These are phyloP conservation scores for Poeciliopsis occidentalis DNA, from an alignment of 2,113 vertebrate genomes.

Conservation along the genomic window DNA sequence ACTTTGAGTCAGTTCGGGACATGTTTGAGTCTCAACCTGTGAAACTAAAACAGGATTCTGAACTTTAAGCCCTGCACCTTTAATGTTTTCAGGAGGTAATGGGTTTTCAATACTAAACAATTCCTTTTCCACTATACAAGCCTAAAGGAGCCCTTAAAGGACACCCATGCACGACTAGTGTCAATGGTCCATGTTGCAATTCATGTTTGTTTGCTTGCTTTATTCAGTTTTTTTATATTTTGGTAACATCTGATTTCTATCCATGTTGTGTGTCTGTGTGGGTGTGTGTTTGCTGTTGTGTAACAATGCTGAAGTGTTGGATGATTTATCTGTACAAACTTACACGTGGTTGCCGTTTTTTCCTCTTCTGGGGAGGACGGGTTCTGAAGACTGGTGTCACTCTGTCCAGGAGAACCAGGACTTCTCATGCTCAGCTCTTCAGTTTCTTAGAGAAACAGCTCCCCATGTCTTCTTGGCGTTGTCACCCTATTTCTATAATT, in stretches of 20 bases:
- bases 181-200: conserved; percentile 82
- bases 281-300: conserved; percentile 9
- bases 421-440: conserved; percentile 1
- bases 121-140: conserved; percentile 22
- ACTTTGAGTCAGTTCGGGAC: neutral
- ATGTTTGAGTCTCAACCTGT: neutral
- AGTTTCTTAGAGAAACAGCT: conserved; percentile 43
- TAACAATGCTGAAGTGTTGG: conserved; percentile 18
- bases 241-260: conserved; percentile 54
- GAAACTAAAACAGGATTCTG: neutral
- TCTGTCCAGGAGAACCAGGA: conserved; percentile 1
- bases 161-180: conserved; percentile 69
- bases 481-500: conserved; percentile 7
- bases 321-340: conserved; percentile 28
- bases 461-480: neutral
- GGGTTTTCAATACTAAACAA: conserved; percentile 3
- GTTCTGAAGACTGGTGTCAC: conserved; percentile 17
- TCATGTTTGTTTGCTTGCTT: conserved; percentile 64
- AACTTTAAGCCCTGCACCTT: neutral
- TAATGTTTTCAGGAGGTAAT: neutral
- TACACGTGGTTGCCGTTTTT: conserved; percentile 41
- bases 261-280: conserved; percentile 29
- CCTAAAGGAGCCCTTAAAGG: conserved; percentile 11
- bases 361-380: conserved; percentile 57
- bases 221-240: conserved; percentile 57